Base-by-base conservation (phyloP, 2,888 invertebrate species). In the Cepaea hortensis region DNA sequence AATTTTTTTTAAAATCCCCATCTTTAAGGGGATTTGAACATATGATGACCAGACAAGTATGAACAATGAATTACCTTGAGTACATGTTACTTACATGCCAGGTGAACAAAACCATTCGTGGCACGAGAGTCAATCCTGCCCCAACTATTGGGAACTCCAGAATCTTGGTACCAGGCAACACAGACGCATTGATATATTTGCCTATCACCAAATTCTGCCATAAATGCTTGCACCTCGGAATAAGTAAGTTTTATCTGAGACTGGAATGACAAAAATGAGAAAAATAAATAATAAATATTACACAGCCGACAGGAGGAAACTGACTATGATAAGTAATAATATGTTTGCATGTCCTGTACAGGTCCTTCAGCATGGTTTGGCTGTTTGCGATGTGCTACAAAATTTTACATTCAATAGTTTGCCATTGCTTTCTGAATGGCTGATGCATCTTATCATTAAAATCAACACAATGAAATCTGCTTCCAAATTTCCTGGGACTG, bases 151-250 rank as follows among this genome's bases (percentile, higher is more conserved):
- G 72, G 73, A 23, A 35, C 75, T 5, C 65, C 46, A 65, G 65
- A 7, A 50, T 75, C 85, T 35, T 85, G 85, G 50, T 48, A 79
- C 85, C 85, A 85, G 1, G 79, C 85, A 23, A 23, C 79, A 85
- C 85, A 85, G 23, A 70, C 6, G 23, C 85, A 85, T 15, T 77
- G 79, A 23, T 15, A 85, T 3, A n/a, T 2, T 20, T n/a, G 15
- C 3, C 23, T 20, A 3, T 70, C 79, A 0, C 50, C 70, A 77
- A 35, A n/a, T 23, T 70, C 61, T 18, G 77, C 15, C 6, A 62
- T 20, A 70, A 68, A 79, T 23, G 35, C 35, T 46, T 20, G 23
- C 50, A 85, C 85, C 23, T 85, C 85, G 50, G 3, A 13, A 46
- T 79, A 72, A 20, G 55, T 55, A 68, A 85, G 18, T 9, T 11